Conservation (phyloP, 2,797 vertebrate species). For the Stomatorhinus walkeri region DNA sequence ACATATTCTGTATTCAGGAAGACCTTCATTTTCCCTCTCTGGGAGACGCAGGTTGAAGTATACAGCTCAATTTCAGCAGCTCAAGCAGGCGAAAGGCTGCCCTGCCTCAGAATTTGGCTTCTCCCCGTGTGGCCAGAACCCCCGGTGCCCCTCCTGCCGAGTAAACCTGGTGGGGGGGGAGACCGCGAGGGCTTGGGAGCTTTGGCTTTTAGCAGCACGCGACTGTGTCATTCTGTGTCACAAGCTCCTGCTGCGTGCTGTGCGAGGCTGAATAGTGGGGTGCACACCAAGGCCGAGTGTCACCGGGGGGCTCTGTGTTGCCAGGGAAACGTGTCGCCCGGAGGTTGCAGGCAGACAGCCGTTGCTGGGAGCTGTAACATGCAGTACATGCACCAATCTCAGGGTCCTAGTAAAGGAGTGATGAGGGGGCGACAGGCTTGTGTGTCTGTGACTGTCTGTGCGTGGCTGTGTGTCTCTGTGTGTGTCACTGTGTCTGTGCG, state of each 20-base stretch:
- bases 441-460: not conserved
- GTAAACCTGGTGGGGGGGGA: not conserved
- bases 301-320: not conserved
- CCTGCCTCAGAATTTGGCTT: not conserved
- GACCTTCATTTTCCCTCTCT: not conserved
- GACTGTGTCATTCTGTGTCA: conserved; percentile 6
- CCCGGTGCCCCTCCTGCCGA: not conserved
- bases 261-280: not conserved
- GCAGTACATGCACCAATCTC: not conserved
- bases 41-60: not conserved
- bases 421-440: not conserved
- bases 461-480: not conserved
- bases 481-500: not conserved
- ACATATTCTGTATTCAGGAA: not conserved
- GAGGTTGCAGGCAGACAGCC: not conserved
- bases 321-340: not conserved
- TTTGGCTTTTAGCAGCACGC: not conserved
- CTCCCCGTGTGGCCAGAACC: not conserved
- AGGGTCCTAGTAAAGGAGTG: not conserved
- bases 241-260: not conserved
- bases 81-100: not conserved
- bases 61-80: not conserved
- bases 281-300: conserved; percentile 13
- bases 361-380: not conserved
- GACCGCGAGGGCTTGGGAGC: not conserved